phyloP scores from a whole-genome alignment of 2,113 vertebrate genomes.

The Toxotes chatareus region DNA sequence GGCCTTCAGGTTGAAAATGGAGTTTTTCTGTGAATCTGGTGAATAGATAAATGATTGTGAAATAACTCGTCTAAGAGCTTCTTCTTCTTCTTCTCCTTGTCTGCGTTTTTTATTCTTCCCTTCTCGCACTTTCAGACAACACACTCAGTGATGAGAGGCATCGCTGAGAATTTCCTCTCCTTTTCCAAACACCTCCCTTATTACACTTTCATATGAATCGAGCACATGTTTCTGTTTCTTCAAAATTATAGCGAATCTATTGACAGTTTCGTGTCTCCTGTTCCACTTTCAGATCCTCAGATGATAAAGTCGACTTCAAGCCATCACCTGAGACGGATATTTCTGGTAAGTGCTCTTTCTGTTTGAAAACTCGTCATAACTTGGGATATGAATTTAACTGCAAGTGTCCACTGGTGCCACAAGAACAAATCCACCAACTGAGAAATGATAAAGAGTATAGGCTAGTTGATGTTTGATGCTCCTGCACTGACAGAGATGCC shows the following conservation, averaged over 20 bases:
- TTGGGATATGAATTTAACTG: neutral
- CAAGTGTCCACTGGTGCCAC: neutral
- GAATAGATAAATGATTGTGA: neutral
- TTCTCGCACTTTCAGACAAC: neutral
- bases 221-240: neutral
- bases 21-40: neutral
- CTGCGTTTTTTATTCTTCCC: neutral
- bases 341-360: conserved; percentile 44
- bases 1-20: neutral
- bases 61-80: neutral
- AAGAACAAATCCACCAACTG: neutral
- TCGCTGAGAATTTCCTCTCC: neutral
- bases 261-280: neutral
- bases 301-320: neutral
- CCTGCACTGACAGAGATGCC: neutral
- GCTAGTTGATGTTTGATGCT: neutral
- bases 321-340: neutral
- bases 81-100: neutral
- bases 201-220: neutral
- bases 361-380: neutral
- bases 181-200: neutral
- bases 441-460: neutral
- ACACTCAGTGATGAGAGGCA: neutral
- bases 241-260: neutral
- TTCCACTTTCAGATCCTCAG: conserved; percentile 29